phyloP scores from a whole-genome alignment of 2,888 invertebrate genomes.

The Apodemia zela region DNA sequence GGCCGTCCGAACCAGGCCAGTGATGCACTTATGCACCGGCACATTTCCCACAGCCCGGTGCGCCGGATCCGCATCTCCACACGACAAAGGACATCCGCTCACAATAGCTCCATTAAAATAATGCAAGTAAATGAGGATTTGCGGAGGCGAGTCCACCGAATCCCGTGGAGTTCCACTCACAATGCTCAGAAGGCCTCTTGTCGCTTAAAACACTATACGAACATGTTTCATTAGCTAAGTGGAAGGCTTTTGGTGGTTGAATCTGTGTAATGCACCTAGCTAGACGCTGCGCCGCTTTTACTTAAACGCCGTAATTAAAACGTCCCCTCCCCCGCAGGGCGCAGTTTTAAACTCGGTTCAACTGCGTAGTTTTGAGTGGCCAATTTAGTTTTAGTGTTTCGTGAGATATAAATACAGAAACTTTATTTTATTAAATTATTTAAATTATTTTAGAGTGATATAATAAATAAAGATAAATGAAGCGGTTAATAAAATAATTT shows the following conservation, averaged over 20 bases:
- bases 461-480: background rate
- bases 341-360: conserved; percentile 72
- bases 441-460: background rate
- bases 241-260: conserved; percentile 79
- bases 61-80: conserved; percentile 58
- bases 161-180: conserved; percentile 57
- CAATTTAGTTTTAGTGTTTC: conserved; percentile 73
- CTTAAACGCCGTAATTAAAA: conserved; percentile 79
- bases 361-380: conserved; percentile 64
- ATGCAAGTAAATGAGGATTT: conserved; percentile 80
- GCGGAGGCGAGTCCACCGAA: conserved; percentile 71
- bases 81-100: conserved; percentile 76
- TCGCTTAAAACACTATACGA: conserved; percentile 75
- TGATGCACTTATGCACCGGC: conserved; percentile 70
- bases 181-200: conserved; percentile 48
- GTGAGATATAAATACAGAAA: conserved; percentile 48
- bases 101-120: conserved; percentile 81
- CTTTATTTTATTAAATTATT: conserved; percentile 30
- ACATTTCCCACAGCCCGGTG: conserved; percentile 62
- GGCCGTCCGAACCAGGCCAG: conserved; percentile 61
- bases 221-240: conserved; percentile 82
- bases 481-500: no score
- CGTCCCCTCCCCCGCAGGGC: conserved; percentile 65
- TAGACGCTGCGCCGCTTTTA: conserved; percentile 74
- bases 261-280: conserved; percentile 77